These are phyloP conservation scores for Phoeniculus purpureus DNA, from an alignment of 2,797 vertebrate genomes.

Conservation along the genomic window DNA sequence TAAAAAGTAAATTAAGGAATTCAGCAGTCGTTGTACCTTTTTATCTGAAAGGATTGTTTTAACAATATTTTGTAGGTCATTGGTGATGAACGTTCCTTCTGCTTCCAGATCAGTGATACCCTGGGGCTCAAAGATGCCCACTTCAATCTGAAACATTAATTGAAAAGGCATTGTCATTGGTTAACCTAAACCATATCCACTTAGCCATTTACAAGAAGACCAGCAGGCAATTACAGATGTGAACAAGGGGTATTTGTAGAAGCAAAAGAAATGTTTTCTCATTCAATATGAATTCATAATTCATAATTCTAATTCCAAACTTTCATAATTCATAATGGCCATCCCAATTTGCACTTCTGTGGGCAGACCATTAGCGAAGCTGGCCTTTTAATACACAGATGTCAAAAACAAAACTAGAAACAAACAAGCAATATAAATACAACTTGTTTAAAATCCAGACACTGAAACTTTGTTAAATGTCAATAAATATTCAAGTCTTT, in stretches of 20 bases:
- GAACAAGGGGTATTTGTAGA: background rate
- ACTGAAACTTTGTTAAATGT: background rate
- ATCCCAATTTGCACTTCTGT: background rate
- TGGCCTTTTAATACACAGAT: background rate
- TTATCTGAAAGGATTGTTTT: slow-evolving; percentile 84
- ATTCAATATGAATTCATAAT: background rate
- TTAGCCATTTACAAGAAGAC: background rate
- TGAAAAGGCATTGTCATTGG: background rate
- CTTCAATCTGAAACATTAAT: slow-evolving; percentile 82
- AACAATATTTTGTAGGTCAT: slow-evolving; percentile 86
- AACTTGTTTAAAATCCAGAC: background rate
- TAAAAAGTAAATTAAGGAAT: background rate
- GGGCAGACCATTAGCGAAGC: background rate
- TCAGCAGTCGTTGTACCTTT: slow-evolving; percentile 77
- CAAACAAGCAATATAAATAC: background rate
- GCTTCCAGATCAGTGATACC: slow-evolving; percentile 84
- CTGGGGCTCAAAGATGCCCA: slow-evolving; percentile 88
- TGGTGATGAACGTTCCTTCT: slow-evolving; percentile 86
- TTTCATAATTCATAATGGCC: background rate
- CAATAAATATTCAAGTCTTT: background rate
- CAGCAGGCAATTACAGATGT: background rate
- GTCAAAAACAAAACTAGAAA: slow-evolving; percentile 17
- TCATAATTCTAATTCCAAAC: too few relatives aligned
- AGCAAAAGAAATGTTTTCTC: background rate
- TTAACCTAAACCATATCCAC: background rate